Conservation (phyloP, 2,888 invertebrate genomes). For the Gastrophysa polygoni region DNA sequence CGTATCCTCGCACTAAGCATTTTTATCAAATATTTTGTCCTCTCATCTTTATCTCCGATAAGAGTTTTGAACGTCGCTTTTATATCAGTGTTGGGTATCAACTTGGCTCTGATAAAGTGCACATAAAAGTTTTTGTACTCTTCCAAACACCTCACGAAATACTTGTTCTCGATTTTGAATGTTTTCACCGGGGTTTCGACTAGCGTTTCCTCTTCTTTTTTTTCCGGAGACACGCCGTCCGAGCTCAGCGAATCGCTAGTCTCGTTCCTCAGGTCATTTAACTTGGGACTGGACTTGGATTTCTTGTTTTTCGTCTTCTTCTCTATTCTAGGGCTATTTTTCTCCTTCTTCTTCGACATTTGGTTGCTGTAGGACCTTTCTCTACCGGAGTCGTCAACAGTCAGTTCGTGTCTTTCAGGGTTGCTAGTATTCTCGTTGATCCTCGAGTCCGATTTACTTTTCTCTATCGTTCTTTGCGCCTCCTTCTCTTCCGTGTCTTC, state of each 20-base stretch:
- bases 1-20: constrained; percentile 52
- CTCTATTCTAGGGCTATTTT: constrained; percentile 61
- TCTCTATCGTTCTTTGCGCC: constrained; percentile 59
- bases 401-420: constrained; percentile 55
- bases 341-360: constrained; percentile 58
- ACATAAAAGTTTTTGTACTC: constrained; percentile 56
- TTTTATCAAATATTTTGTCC: constrained; percentile 57
- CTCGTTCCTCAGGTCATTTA: constrained; percentile 62
- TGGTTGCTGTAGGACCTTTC: constrained; percentile 58
- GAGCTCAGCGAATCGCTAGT: constrained; percentile 35
- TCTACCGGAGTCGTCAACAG: constrained; percentile 49
- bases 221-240: constrained; percentile 29
- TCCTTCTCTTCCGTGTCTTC: constrained; percentile 36
- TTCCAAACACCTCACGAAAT: constrained; percentile 53
- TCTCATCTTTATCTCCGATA: constrained; percentile 58
- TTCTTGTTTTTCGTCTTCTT: constrained; percentile 66
- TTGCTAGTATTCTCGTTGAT: constrained; percentile 59
- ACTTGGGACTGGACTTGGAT: constrained; percentile 64
- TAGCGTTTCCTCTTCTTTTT: constrained; percentile 29
- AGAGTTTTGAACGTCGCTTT: constrained; percentile 58
- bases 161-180: constrained; percentile 54
- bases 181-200: constrained; percentile 31
- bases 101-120: constrained; percentile 56
- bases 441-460: constrained; percentile 72
- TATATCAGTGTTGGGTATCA: constrained; percentile 59